phyloP scores from a whole-genome alignment of 2,113 vertebrate species.

The Lathamus discolor region DNA sequence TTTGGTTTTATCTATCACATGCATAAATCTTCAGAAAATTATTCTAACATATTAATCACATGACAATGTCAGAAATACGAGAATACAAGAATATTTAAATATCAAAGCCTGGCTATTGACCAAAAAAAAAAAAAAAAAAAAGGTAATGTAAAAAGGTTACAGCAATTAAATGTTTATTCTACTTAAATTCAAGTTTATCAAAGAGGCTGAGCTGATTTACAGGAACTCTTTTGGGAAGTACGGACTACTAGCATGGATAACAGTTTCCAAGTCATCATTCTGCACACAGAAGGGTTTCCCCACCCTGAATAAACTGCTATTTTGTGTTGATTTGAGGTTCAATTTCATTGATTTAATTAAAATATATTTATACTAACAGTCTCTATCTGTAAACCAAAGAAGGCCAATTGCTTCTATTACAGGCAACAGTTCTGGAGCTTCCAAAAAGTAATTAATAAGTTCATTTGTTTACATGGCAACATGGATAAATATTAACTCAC shows the following conservation, averaged over 20 bases:
- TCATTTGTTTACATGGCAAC: neutral
- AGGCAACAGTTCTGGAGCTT: neutral
- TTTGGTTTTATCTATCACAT: neutral
- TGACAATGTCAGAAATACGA: neutral
- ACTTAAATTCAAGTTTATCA: neutral
- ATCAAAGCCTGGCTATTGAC: neutral
- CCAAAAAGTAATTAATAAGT: neutral
- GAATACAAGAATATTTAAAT: neutral
- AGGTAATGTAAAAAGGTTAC: neutral
- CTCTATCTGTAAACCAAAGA: neutral
- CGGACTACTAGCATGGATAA: neutral
- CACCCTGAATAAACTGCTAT: neutral
- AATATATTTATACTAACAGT: neutral
- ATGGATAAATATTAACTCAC: conserved; percentile 72
- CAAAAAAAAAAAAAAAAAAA: neutral
- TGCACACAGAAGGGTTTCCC: neutral
- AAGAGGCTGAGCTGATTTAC: neutral
- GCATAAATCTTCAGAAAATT: neutral
- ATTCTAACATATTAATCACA: neutral
- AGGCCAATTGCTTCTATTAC: neutral
- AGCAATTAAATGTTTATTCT: neutral
- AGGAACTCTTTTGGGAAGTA: neutral
- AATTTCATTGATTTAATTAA: neutral
- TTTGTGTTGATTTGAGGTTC: neutral
- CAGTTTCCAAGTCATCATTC: neutral